Evolutionary conservation across 2,888 invertebrate genomes (phyloP), one percentile per base, ranked within the genome.

Genomic region (Nyleta sp.): DNA sequence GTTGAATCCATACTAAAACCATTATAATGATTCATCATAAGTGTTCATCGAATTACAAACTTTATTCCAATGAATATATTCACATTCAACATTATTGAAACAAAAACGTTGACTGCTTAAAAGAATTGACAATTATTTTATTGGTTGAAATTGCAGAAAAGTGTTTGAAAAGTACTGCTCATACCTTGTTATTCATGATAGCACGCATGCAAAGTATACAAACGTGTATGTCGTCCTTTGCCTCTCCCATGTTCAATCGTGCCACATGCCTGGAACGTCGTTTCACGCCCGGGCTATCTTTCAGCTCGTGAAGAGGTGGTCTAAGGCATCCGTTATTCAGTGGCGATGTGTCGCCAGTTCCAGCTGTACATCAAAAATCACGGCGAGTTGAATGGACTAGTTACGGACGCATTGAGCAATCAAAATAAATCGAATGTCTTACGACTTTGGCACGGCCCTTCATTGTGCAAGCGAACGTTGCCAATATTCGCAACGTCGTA

Each of bases 141-240:
- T n/a, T n/a, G n/a, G n/a, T n/a, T n/a, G n/a, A n/a, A n/a, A 28
- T 28, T 28, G 28, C 10, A 28, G 8, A 10, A 28, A 42, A 52
- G 24, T 35, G 4, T 67, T 59, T 50, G 11, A 33, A 17, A 40
- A 68, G 13, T 53, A 7, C 8, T 33, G 24, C 6, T 13, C 71
- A 82, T 83, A 95, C 95, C 94, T 99, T 99, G 91, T 99, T 99
- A 92, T 99, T 99, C 99, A 99, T 99, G 88, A 99, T 99, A 84
- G 99, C 99, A 72, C 99, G 94, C 93, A 99, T 95, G 90, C 99
- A 99, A 96, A 98, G 97, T 87, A 99, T 98, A 92, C 99, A 99
- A 78, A 99, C 98, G 91, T 99, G 99, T 87, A 99, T 98, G 90
- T 99, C 99, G 91, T 99, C 99, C 80, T 98, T 97, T 72, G 98